Base-by-base conservation (phyloP, 1,140 invertebrate species). In the Drosophila pandora region DNA sequence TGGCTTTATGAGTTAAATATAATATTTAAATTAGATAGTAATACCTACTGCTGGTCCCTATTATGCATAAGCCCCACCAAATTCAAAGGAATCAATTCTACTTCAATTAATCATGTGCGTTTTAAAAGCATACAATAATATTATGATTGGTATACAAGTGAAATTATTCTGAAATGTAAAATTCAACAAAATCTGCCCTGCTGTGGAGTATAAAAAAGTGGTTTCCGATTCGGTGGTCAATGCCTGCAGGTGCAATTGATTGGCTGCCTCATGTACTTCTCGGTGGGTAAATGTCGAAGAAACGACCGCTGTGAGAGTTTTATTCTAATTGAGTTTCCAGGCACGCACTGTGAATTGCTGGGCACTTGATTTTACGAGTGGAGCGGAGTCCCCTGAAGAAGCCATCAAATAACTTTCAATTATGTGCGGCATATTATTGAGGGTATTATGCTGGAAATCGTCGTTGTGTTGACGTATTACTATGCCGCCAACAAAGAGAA, bases 351-450 rank as follows among this genome's bases (percentile, higher is more conserved):
- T 34, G 56, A 25, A 75, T 64, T 77, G 77, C n/a, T 55, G 41
- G 67, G 23, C 68, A 73, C 49, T 80, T 80, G 79, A 50, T 76
- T 85, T 83, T 62, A 84, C 81, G 80, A 76, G 49, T 59, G 32
- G 32, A 21, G 49, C 60, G 32, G 23, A n/a, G 37, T 55, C 28
- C 60, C 59, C 50, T 30, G 32, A 54, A 69, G 79, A 88, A 88
- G 79, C 79, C 83, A 79, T 88, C 85, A 76, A 88, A 88, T 87
- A 88, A 88, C 83, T 88, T 88, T 88, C 83, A 88, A 88, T 88
- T 88, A 88, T 79, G 61, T 82, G 76, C 52, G 60, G 59, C 56
- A 65, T 67, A 60, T 60, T 58, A 77, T 56, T 52, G 49, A 32
- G 22, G 47, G 65, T 60, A 69, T 76, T 69, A 69, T 69, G 75